Percentiles rank a stretch among this genome's conserved stretches.
Evolutionary conservation across 2,113 vertebrate genomes (phyloP).

Genomic region (Alectura lathami): DNA sequence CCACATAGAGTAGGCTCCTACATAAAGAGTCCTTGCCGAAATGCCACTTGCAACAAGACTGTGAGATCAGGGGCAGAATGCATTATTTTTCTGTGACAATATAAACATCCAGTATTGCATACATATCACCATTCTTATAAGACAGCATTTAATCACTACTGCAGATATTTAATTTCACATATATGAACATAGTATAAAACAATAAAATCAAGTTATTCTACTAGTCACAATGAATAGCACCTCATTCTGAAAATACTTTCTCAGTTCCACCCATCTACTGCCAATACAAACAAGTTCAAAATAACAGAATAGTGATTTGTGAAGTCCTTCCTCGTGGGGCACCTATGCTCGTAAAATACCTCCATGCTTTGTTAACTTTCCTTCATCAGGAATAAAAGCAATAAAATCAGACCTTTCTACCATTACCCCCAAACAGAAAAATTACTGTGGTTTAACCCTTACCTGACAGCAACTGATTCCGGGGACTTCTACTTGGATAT

Average conservation of each 20-base stretch:
- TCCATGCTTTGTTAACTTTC: neutral
- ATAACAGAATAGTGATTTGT: neutral
- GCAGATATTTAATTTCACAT: neutral
- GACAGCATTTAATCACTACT: neutral
- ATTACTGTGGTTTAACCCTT: slow-evolving; percentile 5
- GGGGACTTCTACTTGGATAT: slow-evolving; percentile 54
- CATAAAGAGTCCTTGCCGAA: neutral
- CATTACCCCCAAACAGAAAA: neutral
- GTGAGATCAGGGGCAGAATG: neutral
- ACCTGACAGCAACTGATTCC: slow-evolving; percentile 60
- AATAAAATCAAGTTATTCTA: neutral
- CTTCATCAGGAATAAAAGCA: neutral
- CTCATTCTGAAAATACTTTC: neutral
- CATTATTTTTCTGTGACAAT: neutral
- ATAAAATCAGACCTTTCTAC: neutral
- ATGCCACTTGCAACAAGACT: neutral
- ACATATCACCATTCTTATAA: neutral
- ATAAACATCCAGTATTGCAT: neutral
- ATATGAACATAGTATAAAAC: neutral
- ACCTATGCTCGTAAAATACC: neutral
- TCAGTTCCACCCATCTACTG: neutral
- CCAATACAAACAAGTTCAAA: neutral
- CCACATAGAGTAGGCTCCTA: fast-evolving
- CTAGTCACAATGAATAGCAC: neutral
- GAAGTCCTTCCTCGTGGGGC: neutral